Evolutionary conservation across 1,140 invertebrate species (phyloP), one percentile per base, ranked within the genome.

Genomic region (Leucophenga varia): DNA sequence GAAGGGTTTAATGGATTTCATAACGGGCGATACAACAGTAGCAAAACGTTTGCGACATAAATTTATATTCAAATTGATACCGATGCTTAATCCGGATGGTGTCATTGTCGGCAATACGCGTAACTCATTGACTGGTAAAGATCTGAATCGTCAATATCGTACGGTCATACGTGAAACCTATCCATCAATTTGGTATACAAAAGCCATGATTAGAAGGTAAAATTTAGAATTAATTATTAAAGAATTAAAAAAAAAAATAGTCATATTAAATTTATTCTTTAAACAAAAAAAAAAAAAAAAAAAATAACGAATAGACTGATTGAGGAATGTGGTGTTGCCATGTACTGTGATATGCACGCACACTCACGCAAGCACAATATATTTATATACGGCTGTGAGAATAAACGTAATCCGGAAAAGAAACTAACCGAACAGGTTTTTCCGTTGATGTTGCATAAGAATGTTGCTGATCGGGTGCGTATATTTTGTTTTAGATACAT

Each of bases 331-430:
- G 91, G 91, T 37, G 91, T 95, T 17, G 86, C 90, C 47, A 87
- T 97, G 79, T 97, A 92, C 71, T 94, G 95, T 75, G 95, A 98
- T 80, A 83, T 96, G 55, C 95, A 98, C 76, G 93, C 93, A 30
- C 95, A 97, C 79, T 97, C 93, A 4, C 80, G 93, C 44, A 89
- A 89, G 72, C 91, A 95, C 75, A 97, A 97, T 76, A 86, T 97
- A 59, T 98, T 98, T 73, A 87, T 96, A 55, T 97, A 96, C 76
- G 95, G 95, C 54, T 97, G 94, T 79, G 92, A 96, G 79, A 93
- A 88, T 76, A 83, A 88, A 61, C 80, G 86, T 58, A 83, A 84
- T 58, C 81, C 84, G 30, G 86, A 89, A n/a, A 86, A 84, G 61
- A 83, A 81, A 69, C 78, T 95, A 14, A 84, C 88, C 25, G 92